These are phyloP conservation scores for Synchiropus splendidus DNA, from an alignment of 2,113 vertebrate species.

Conservation along the genomic window DNA sequence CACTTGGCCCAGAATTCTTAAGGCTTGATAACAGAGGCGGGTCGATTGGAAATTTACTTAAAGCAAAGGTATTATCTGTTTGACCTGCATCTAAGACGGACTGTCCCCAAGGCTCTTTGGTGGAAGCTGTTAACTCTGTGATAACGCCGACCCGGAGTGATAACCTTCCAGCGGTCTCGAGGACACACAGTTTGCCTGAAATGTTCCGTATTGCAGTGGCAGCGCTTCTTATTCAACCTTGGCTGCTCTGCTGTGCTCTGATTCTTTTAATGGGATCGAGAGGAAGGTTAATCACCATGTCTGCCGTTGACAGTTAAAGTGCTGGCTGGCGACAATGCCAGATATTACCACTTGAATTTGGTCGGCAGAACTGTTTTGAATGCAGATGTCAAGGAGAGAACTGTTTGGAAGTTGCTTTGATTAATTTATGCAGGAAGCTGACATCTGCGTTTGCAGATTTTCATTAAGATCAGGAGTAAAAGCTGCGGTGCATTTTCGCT, in stretches of 20 bases:
- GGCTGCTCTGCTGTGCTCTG: conserved; percentile 47
- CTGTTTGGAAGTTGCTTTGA: conserved; percentile 41
- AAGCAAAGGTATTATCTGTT: conserved; percentile 43
- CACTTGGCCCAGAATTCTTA: conserved; percentile 52
- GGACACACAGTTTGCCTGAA: conserved; percentile 50
- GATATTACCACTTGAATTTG: conserved; percentile 22
- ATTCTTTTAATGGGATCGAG: conserved; percentile 55
- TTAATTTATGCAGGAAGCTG: conserved; percentile 54
- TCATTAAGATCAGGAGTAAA: conserved; percentile 64
- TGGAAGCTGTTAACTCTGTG: conserved; percentile 60
- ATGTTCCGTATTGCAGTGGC: conserved; percentile 43
- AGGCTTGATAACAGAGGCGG: conserved; percentile 52
- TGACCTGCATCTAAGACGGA: conserved; percentile 41
- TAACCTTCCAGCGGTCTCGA: conserved; percentile 57
- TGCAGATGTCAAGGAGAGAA: conserved; percentile 3
- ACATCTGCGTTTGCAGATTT: conserved; percentile 62
- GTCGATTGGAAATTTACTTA: conserved; percentile 59
- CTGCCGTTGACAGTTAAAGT: conserved; percentile 35
- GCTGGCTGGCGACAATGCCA: conserved; percentile 27
- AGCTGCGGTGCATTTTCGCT: conserved; percentile 25
- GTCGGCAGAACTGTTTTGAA: conserved; percentile 18
- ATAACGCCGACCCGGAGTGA: conserved; percentile 59
- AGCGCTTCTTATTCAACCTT: conserved; percentile 58
- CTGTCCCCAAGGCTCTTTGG: conserved; percentile 42
- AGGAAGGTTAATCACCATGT: conserved; percentile 58